A percentile compares a stretch with the other conserved stretches of the same genome.
Evolutionary conservation across 2,888 invertebrate species (phyloP).

Genomic region (Luperina nickerlii): DNA sequence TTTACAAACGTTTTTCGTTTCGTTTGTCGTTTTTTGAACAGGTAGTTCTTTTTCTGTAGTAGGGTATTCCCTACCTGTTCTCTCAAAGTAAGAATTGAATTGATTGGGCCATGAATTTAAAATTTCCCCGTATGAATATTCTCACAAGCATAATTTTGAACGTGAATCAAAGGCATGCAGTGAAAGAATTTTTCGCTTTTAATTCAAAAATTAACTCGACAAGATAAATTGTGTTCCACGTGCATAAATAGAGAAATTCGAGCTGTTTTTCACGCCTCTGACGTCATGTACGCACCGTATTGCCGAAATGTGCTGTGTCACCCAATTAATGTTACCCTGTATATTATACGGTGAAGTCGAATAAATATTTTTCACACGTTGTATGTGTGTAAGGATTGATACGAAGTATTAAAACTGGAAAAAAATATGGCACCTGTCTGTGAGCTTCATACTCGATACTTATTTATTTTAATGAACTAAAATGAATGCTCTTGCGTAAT

Average conservation of each 20-base stretch:
- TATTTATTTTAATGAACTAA: not conserved
- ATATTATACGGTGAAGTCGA: constrained; percentile 34
- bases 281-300: constrained; percentile 62
- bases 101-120: constrained; percentile 44
- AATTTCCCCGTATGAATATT: constrained; percentile 34
- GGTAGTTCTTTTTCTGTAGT: too few relatives aligned
- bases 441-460: not conserved
- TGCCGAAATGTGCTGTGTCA: constrained; percentile 66
- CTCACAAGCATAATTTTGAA: constrained; percentile 24
- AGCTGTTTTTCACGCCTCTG: constrained; percentile 60
- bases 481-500: not conserved
- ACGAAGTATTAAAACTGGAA: not conserved
- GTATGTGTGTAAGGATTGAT: constrained; percentile 21
- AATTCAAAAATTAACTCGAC: constrained; percentile 58
- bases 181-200: constrained; percentile 41
- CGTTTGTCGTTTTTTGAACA: too few relatives aligned
- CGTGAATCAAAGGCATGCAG: constrained; percentile 34
- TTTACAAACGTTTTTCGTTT: too few relatives aligned
- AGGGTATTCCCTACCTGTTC: too few relatives aligned
- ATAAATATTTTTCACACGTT: constrained; percentile 45
- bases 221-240: constrained; percentile 61
- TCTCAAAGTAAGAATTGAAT: constrained; percentile 32
- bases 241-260: constrained; percentile 58
- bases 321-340: constrained; percentile 60
- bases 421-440: not conserved